Percentiles rank a stretch among this genome's conserved stretches.
Evolutionary conservation across 2,113 vertebrate genomes (phyloP).

Genomic region (Paraplagusia blochii): DNA sequence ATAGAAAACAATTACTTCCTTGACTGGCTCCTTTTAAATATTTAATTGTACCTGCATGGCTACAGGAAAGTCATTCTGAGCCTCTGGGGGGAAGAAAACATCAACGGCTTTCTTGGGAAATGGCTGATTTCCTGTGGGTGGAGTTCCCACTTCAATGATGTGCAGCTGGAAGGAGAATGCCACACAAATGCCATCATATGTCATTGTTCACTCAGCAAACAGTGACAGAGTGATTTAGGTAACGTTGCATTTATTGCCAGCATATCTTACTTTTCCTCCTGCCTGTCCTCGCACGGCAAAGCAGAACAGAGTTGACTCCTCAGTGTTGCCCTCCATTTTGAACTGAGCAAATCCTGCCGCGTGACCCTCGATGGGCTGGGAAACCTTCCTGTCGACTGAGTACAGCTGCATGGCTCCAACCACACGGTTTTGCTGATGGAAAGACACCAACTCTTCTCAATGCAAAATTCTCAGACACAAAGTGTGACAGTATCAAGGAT

Average conservation of each 20-base stretch:
- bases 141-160: slow-evolving; percentile 98
- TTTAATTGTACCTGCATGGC: slow-evolving; percentile 91
- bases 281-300: slow-evolving; percentile 98
- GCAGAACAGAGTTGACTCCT: slow-evolving; percentile 97
- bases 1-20: neutral
- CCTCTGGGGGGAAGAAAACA: slow-evolving; percentile 98
- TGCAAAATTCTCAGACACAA: too few species aligned
- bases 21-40: neutral
- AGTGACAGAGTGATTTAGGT: neutral
- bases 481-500: too few species aligned
- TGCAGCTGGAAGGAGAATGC: slow-evolving; percentile 79
- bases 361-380: slow-evolving; percentile 96
- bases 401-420: slow-evolving; percentile 99
- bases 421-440: slow-evolving; percentile 93
- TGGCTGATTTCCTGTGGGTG: slow-evolving; percentile 94
- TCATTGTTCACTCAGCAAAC: neutral
- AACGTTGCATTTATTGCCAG: neutral
- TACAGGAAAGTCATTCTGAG: slow-evolving; percentile 98
- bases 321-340: slow-evolving; percentile 99
- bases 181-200: neutral
- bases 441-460: neutral
- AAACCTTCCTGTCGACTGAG: slow-evolving; percentile 97
- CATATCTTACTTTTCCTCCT: slow-evolving; percentile 89
- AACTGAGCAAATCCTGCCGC: slow-evolving; percentile 98
- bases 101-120: slow-evolving; percentile 99